These are phyloP conservation scores for Arenaria interpres DNA, from an alignment of 2,113 vertebrate genomes.

Conservation along the genomic window DNA sequence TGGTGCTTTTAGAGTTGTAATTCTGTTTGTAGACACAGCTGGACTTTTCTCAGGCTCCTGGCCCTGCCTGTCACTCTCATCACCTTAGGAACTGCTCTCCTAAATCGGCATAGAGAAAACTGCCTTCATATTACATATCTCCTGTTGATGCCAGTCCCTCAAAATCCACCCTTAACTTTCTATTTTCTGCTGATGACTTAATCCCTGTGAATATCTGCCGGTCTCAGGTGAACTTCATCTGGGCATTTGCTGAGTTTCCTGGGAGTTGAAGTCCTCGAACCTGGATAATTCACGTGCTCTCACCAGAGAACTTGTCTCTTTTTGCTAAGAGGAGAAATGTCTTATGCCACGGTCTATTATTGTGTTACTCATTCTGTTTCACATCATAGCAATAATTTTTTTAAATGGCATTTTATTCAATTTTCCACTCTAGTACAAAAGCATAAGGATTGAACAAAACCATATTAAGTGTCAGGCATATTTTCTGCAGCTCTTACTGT, in stretches of 20 bases:
- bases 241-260: background rate
- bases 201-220: background rate
- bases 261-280: background rate
- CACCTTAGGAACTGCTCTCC: background rate
- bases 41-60: background rate
- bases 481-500: background rate
- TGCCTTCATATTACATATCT: background rate
- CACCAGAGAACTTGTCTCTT: background rate
- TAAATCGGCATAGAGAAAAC: background rate
- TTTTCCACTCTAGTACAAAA: background rate
- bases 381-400: background rate
- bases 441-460: background rate
- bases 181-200: background rate
- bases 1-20: background rate
- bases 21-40: background rate
- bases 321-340: background rate
- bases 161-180: background rate
- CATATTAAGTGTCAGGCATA: background rate
- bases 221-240: background rate
- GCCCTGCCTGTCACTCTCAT: background rate
- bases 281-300: background rate
- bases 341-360: background rate
- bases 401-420: constrained; percentile 2
- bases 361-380: background rate
- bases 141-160: background rate